phyloP scores from a whole-genome alignment of 2,797 vertebrate species.

The Pseudochirops corinnae region DNA sequence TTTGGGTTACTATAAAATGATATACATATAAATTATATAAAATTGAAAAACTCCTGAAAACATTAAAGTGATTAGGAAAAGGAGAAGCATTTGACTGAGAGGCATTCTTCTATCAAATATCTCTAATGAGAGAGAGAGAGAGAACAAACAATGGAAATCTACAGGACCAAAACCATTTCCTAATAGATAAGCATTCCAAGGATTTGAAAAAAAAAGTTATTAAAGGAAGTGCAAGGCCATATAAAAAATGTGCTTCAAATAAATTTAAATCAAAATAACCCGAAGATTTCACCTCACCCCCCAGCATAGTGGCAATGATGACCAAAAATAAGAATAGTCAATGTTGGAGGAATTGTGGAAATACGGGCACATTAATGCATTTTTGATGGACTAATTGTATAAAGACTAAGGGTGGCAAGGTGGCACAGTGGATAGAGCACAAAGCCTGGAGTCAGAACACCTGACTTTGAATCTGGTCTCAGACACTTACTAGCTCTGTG shows the following conservation, averaged over 20 bases:
- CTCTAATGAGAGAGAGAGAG: background rate
- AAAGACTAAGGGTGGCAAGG: background rate
- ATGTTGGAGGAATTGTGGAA: background rate
- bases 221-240: background rate
- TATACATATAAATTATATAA: background rate
- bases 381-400: background rate
- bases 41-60: background rate
- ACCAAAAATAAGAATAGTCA: background rate
- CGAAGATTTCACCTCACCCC: background rate
- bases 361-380: background rate
- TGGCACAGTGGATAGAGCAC: background rate
- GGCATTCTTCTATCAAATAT: background rate
- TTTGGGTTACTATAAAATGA: background rate
- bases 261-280: background rate
- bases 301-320: background rate
- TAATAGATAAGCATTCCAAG: background rate
- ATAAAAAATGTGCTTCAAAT: background rate
- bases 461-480: background rate
- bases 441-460: background rate
- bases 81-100: background rate
- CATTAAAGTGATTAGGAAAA: background rate
- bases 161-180: background rate
- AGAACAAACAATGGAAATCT: background rate
- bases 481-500: background rate
- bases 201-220: background rate